A percentile compares a stretch with the other conserved stretches of the same genome.
Evolutionary conservation across 2,797 vertebrate species (phyloP).

Genomic region (Parauchenoglanis ngamensis): DNA sequence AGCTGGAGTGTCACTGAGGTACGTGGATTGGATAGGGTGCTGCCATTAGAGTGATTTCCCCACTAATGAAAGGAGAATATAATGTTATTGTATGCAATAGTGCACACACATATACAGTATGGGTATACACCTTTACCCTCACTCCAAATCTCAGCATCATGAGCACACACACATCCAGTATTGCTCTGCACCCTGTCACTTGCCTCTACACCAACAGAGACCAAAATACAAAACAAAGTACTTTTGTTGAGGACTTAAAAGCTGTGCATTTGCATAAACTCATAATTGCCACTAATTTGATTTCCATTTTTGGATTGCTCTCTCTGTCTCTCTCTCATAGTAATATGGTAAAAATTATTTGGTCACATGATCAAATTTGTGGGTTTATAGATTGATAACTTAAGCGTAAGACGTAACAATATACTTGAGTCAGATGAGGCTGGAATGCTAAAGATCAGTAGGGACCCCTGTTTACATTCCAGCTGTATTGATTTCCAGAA

Average conservation of each 20-base stretch:
- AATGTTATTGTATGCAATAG: slow-evolving; percentile 21
- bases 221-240: slow-evolving; percentile 45
- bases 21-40: slow-evolving; percentile 13
- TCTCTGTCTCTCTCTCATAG: neutral
- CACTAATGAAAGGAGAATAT: slow-evolving; percentile 39
- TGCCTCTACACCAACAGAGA: slow-evolving; percentile 29
- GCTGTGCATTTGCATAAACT: slow-evolving; percentile 55
- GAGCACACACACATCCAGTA: slow-evolving; percentile 15
- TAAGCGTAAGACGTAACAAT: neutral
- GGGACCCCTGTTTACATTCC: slow-evolving; percentile 39
- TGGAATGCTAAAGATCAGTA: slow-evolving; percentile 46
- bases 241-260: slow-evolving; percentile 49
- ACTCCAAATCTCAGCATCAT: slow-evolving; percentile 16
- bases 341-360: neutral
- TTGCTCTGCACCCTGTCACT: slow-evolving; percentile 3
- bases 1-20: slow-evolving; percentile 51
- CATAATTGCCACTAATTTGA: slow-evolving; percentile 39
- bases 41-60: slow-evolving; percentile 35
- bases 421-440: neutral
- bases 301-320: neutral
- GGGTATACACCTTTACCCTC: neutral
- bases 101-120: neutral
- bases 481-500: slow-evolving; percentile 47
- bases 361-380: slow-evolving; percentile 31
- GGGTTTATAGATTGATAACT: slow-evolving; percentile 38